Evolutionary conservation across 2,113 vertebrate species (phyloP), one percentile per base, ranked within the genome.

Genomic region (Dasyprocta punctata): DNA sequence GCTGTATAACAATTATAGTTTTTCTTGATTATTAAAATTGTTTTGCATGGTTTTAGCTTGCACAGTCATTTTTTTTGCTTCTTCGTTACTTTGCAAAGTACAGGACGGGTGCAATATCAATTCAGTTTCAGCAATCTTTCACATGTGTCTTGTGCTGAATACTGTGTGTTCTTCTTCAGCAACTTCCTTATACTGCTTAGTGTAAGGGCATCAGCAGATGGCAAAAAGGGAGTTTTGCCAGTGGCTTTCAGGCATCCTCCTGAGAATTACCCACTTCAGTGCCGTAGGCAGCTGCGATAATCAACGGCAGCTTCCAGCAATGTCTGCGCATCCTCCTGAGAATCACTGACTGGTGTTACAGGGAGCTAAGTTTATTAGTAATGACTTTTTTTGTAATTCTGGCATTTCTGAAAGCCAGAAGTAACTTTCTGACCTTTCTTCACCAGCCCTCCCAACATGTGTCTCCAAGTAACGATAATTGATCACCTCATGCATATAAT

Each of bases 241-340:
- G 67, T 54, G 52, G 80, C 92, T 94, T 77, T 60, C 24, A 86
- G 26, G 69, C 11, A 26, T 54, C 94, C 88, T 95, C 47, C 44
- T 47, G 78, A 97, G 95, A 94, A 96, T 86, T 67, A 82, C 22
- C 69, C 89, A 92, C 82, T 78, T 96, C 22, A 19, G 63, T 20
- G 49, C 94, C 24, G 2, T 56, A 71, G 83, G 91, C 56, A 95
- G 81, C 91, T 94, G 36, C 49, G 86, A 94, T 90, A 49, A 91
- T 82, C 88, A 92, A 28, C 65, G 56, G 58, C 33, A 56, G 28
- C 90, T 97, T 97, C 77, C 22, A 61, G 60, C 52, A 49, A 33
- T 26, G 78, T 67, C 54, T 89, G 63, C 78, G n/a, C 38, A 26
- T 87, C 82, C 47, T 86, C 86, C 89, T 81, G 93, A 93, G 61